Conservation (phyloP, 1,140 invertebrate species). For the Lepidurus packardi region DNA sequence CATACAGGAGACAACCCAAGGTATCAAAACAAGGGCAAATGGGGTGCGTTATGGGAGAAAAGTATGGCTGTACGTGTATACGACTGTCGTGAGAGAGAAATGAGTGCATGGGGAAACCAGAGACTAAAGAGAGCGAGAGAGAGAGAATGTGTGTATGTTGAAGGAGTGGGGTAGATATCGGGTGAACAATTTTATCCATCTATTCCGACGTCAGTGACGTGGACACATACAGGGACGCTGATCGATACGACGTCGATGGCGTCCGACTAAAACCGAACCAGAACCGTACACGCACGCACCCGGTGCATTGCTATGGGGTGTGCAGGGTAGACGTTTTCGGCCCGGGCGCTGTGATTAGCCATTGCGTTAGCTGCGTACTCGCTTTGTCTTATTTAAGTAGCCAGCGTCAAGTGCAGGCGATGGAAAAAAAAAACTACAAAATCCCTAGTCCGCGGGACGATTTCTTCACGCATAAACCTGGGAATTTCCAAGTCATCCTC, state of each 20-base stretch:
- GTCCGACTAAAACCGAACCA: slow-evolving; percentile 17
- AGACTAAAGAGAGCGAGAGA: background rate
- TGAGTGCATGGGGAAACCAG: background rate
- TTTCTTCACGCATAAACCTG: too few relatives aligned
- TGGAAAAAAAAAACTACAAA: too few relatives aligned
- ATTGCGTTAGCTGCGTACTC: too few relatives aligned
- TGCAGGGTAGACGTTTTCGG: background rate
- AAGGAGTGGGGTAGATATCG: background rate
- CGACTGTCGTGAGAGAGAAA: background rate
- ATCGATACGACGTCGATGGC: slow-evolving; percentile 12
- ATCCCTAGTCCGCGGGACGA: too few relatives aligned
- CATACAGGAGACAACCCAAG: background rate
- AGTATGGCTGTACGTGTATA: background rate
- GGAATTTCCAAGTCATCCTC: background rate
- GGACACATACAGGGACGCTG: slow-evolving; percentile 17
- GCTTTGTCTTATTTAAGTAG: too few relatives aligned
- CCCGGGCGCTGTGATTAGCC: background rate
- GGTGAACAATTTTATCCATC: slow-evolving; percentile 2
- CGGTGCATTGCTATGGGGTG: background rate
- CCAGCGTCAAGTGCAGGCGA: too few relatives aligned
- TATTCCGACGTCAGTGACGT: slow-evolving; percentile 1
- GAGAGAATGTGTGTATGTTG: background rate
- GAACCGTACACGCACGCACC: slow-evolving; percentile 17
- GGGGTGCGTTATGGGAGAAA: background rate
- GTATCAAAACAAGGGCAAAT: background rate